These are phyloP conservation scores for Vireo griseus DNA, from an alignment of 2,797 vertebrate genomes.

Conservation along the genomic window DNA sequence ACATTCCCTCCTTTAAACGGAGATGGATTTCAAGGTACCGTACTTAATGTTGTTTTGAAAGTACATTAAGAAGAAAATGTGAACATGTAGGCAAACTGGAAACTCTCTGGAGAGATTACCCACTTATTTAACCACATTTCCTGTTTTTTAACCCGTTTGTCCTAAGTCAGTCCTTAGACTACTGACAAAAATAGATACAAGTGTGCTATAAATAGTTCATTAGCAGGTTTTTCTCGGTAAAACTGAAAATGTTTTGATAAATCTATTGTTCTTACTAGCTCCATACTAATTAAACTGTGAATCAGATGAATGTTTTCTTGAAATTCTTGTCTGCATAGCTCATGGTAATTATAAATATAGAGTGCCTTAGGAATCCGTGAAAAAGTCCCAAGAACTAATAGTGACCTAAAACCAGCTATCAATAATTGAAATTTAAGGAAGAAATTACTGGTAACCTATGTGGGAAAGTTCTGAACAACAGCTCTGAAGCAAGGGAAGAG, in stretches of 20 bases:
- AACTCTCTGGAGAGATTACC: conserved; percentile 77
- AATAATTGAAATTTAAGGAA: background rate
- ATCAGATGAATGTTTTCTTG: conserved; percentile 25
- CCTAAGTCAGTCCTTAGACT: conserved; percentile 71
- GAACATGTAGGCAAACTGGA: conserved; percentile 73
- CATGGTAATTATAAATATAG: background rate
- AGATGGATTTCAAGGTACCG: conserved; percentile 65
- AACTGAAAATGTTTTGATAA: conserved; percentile 67
- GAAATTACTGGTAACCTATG: background rate
- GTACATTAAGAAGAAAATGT: conserved; percentile 58
- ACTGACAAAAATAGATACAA: conserved; percentile 76
- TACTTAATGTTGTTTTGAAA: conserved; percentile 70
- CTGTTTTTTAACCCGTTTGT: conserved; percentile 79
- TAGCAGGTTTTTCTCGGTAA: conserved; percentile 65
- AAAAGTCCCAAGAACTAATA: background rate
- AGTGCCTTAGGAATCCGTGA: background rate
- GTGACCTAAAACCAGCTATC: background rate
- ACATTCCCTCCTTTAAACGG: conserved; percentile 49
- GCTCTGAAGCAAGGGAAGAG: background rate
- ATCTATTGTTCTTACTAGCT: conserved; percentile 43
- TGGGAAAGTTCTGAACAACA: background rate
- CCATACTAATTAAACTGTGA: conserved; percentile 20
- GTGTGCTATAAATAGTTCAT: conserved; percentile 74
- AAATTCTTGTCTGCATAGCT: background rate
- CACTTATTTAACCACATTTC: conserved; percentile 80